A percentile compares a stretch with the other conserved stretches of the same genome.
Conservation (phyloP, 2,797 vertebrate genomes). For the Lepilemur septentrionalis region DNA sequence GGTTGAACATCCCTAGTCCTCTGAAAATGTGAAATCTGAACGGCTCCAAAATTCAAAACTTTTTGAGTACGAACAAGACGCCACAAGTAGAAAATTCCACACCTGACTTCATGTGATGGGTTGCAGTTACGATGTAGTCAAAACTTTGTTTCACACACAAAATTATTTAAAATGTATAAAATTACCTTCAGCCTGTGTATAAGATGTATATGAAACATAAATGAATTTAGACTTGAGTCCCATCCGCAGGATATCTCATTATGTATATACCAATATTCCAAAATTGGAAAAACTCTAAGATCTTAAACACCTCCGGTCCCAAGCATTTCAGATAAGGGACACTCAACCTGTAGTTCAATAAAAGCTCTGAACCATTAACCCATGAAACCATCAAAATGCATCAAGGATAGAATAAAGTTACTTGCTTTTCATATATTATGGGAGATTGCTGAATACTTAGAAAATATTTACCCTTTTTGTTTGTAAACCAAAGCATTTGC, state of each 20-base stretch:
- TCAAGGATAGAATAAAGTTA: constrained; percentile 61
- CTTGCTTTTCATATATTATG: constrained; percentile 46
- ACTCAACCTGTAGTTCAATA: constrained; percentile 66
- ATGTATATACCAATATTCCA: not conserved
- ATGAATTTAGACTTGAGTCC: not conserved
- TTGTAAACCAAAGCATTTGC: not conserved
- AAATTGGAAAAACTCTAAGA: not conserved
- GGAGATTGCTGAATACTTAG: not conserved
- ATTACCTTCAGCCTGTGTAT: not conserved
- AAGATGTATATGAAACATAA: not conserved
- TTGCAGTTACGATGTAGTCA: not conserved
- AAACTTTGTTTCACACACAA: not conserved
- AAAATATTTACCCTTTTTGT: not conserved
- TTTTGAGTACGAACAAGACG: not conserved
- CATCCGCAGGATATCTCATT: not conserved
- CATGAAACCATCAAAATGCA: constrained; percentile 64
- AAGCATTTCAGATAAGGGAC: not conserved
- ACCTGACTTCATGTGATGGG: not conserved
- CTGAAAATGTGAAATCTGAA: no score
- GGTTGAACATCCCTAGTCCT: no score
- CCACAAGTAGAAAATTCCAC: not conserved
- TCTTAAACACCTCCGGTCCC: not conserved
- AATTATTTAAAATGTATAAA: not conserved
- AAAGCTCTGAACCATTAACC: constrained; percentile 71
- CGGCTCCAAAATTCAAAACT: constrained; percentile 66